Evolutionary conservation across 2,797 vertebrate genomes (phyloP).

Genomic region (Hyperoplus lanceolatus): DNA sequence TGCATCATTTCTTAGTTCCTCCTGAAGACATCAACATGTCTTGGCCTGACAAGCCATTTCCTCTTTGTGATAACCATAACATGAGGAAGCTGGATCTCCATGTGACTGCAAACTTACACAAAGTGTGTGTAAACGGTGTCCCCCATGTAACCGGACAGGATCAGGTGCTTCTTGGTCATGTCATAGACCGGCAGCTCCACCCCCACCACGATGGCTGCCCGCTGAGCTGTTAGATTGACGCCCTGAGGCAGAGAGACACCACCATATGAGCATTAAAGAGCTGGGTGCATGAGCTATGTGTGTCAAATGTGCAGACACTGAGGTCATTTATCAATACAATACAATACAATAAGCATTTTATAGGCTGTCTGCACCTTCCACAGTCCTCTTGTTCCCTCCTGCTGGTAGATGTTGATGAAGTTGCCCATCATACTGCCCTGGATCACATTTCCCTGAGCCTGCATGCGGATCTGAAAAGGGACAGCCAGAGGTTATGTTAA

Average conservation of each 20-base stretch:
- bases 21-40: background rate
- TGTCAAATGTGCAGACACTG: background rate
- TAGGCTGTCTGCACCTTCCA: conserved; percentile 89
- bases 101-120: conserved; percentile 85
- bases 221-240: conserved; percentile 95
- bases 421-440: conserved; percentile 98
- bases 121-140: conserved; percentile 96
- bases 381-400: conserved; percentile 94
- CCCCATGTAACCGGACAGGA: conserved; percentile 92
- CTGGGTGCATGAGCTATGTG: background rate
- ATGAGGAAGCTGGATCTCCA: background rate
- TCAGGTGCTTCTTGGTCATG: conserved; percentile 97
- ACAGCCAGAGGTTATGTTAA: conserved; percentile 2
- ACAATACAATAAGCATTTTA: background rate
- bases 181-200: conserved; percentile 97
- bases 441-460: conserved; percentile 94
- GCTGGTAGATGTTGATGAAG: conserved; percentile 97
- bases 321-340: background rate
- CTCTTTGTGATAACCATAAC: background rate
- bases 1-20: background rate
- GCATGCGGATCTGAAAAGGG: conserved; percentile 93
- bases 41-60: background rate
- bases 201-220: conserved; percentile 96
- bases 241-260: conserved; percentile 83
- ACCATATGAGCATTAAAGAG: background rate